phyloP scores from a whole-genome alignment of 2,113 vertebrate species.

The Trogon surrucura region DNA sequence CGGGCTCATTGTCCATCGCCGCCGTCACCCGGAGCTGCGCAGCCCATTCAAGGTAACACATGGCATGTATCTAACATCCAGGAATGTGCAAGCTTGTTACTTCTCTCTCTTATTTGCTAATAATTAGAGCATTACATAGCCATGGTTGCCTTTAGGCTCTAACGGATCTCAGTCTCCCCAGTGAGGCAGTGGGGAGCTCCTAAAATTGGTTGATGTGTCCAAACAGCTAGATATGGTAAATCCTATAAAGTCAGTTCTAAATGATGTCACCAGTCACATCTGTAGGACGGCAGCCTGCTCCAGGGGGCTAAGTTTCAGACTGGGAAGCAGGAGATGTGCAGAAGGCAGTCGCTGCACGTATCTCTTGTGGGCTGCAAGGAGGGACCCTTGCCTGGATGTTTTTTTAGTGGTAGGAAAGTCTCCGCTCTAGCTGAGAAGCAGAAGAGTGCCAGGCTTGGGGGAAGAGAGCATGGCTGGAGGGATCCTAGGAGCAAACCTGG shows the following conservation, averaged over 20 bases:
- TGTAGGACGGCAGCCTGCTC: neutral
- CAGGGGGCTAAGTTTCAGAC: neutral
- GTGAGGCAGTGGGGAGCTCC: neutral
- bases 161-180: neutral
- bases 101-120: neutral
- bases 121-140: neutral
- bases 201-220: neutral
- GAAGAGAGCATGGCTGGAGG: neutral
- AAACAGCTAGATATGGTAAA: neutral
- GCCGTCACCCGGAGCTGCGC: slow-evolving; percentile 80
- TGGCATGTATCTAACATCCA: neutral
- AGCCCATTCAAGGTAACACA: slow-evolving; percentile 83
- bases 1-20: slow-evolving; percentile 85
- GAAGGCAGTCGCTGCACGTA: neutral
- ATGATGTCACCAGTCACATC: neutral
- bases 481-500: neutral
- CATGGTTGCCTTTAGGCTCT: neutral
- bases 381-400: neutral
- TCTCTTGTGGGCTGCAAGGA: neutral
- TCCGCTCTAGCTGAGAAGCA: neutral
- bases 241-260: neutral
- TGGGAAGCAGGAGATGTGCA: neutral
- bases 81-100: neutral
- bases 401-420: neutral
- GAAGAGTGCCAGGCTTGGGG: neutral